A percentile compares a stretch with the other conserved stretches of the same genome.
phyloP scores from a whole-genome alignment of 1,140 invertebrate genomes.

The Lepeophtheirus salmonis region DNA sequence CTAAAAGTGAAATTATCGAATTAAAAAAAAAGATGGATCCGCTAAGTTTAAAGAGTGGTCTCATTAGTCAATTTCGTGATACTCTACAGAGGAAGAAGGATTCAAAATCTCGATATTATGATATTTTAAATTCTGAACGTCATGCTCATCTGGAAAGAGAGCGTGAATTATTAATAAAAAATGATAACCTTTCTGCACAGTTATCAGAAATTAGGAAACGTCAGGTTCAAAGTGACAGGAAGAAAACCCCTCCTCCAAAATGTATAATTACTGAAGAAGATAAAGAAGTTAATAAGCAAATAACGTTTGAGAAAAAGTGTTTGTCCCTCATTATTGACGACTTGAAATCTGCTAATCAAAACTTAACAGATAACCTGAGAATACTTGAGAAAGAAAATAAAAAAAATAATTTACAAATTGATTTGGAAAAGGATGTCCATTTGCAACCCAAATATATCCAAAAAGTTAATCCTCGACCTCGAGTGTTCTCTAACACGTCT shows the following conservation, averaged over 20 bases:
- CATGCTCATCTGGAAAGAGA: background rate
- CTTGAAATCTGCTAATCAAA: background rate
- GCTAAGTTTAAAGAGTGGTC: background rate
- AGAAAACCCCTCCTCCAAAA: background rate
- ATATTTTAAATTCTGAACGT: background rate
- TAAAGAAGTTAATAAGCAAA: background rate
- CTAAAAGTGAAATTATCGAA: background rate
- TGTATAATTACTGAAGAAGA: background rate
- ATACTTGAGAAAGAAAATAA: background rate
- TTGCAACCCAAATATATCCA: background rate
- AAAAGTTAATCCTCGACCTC: background rate
- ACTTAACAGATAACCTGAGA: background rate
- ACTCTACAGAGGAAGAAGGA: background rate
- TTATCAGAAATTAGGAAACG: background rate
- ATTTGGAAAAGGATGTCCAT: background rate
- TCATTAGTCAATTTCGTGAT: background rate
- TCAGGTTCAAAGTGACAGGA: background rate
- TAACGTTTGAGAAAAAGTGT: background rate
- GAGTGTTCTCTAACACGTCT: background rate
- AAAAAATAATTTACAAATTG: background rate
- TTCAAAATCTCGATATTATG: background rate
- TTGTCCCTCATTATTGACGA: background rate
- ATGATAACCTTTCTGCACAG: background rate
- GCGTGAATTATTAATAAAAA: background rate
- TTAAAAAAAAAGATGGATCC: background rate